Evolutionary conservation across 1,140 invertebrate species (phyloP).

Genomic region (Bombus cullumanus): DNA sequence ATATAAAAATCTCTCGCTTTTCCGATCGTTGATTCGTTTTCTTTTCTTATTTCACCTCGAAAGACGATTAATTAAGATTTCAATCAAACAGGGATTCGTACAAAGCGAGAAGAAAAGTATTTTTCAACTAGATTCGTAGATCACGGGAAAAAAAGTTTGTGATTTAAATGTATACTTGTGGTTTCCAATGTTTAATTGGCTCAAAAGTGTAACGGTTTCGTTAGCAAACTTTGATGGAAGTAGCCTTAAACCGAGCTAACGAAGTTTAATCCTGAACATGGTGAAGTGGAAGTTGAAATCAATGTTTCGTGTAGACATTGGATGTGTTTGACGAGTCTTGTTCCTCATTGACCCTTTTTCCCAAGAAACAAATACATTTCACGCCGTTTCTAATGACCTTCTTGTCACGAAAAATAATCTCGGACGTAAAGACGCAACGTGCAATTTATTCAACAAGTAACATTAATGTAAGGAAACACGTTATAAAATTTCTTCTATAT

Average conservation of each 20-base stretch:
- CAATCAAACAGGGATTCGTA: neutral
- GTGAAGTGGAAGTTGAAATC: neutral
- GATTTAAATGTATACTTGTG: too few species aligned
- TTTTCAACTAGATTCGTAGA: neutral
- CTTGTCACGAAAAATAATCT: neutral
- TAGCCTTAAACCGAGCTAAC: neutral
- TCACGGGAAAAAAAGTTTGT: too few species aligned
- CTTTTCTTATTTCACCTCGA: neutral
- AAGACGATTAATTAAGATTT: slow-evolving; percentile 1
- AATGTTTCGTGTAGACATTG: slow-evolving; percentile 15
- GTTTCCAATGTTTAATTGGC: too few species aligned
- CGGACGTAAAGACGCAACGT: neutral
- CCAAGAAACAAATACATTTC: neutral
- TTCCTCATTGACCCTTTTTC: neutral
- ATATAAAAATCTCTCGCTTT: too few species aligned
- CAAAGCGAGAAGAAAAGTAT: neutral
- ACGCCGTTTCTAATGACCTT: neutral
- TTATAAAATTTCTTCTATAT: too few species aligned
- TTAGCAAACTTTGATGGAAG: neutral
- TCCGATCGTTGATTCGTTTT: neutral
- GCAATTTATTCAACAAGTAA: neutral
- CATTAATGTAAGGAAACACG: neutral
- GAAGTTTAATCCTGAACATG: neutral
- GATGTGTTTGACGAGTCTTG: neutral
- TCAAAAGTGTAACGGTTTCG: neutral